Evolutionary conservation across 2,888 invertebrate species (phyloP).

Genomic region (Erebia aethiops): DNA sequence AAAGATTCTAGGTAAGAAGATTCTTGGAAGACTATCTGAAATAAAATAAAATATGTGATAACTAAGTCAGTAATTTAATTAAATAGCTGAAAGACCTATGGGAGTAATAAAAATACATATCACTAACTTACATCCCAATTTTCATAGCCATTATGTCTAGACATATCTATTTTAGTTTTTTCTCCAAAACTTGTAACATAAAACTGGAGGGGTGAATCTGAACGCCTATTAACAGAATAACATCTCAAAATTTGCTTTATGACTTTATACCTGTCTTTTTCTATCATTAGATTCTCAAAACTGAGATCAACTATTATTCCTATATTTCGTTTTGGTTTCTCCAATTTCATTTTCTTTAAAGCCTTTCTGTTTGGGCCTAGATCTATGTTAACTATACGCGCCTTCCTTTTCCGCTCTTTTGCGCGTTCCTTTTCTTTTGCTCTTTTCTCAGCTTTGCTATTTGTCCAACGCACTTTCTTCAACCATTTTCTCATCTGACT

Average conservation of each 20-base stretch:
- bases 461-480: conserved; percentile 89
- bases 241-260: conserved; percentile 95
- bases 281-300: conserved; percentile 95
- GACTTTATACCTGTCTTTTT: conserved; percentile 93
- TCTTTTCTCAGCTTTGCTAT: conserved; percentile 86
- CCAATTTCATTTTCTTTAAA: conserved; percentile 88
- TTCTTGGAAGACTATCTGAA: conserved; percentile 87
- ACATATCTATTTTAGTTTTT: conserved; percentile 87
- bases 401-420: conserved; percentile 87
- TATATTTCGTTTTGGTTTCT: conserved; percentile 86
- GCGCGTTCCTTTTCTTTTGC: conserved; percentile 87
- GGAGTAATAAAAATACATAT: background rate
- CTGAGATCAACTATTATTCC: conserved; percentile 94
- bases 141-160: conserved; percentile 92
- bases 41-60: conserved; percentile 26
- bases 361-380: conserved; percentile 91
- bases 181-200: conserved; percentile 92
- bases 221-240: conserved; percentile 94
- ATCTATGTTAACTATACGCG: conserved; percentile 87
- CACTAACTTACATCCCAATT: conserved; percentile 92
- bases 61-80: background rate
- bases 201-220: conserved; percentile 90
- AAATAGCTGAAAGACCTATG: background rate
- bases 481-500: conserved; percentile 86
- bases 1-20: conserved; percentile 88